phyloP scores from a whole-genome alignment of 2,888 invertebrate genomes.

The Thymelicus lineola region DNA sequence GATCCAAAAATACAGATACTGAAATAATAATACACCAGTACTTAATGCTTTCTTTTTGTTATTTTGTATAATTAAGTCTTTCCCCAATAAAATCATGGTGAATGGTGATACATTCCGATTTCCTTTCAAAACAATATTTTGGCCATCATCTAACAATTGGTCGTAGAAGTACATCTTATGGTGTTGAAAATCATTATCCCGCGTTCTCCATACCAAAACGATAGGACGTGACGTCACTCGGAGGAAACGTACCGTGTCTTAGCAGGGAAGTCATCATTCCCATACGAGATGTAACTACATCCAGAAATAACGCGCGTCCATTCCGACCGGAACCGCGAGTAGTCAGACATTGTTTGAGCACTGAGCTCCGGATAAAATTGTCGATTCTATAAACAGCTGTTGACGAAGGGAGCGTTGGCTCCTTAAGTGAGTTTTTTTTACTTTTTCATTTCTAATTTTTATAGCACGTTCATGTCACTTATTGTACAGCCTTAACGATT shows the following conservation, averaged over 20 bases:
- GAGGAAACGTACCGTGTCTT: conserved; percentile 74
- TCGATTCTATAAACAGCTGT: conserved; percentile 78
- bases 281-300: conserved; percentile 61
- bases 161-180: no score
- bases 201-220: conserved; percentile 32
- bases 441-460: conserved; percentile 46
- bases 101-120: no score
- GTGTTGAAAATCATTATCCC: conserved; percentile 36
- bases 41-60: no score
- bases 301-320: conserved; percentile 65
- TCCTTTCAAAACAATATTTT: no score
- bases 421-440: conserved; percentile 52
- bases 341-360: conserved; percentile 17
- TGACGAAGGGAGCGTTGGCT: conserved; percentile 67
- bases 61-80: no score
- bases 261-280: conserved; percentile 76
- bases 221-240: conserved; percentile 72
- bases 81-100: no score
- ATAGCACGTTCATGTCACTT: conserved; percentile 29
- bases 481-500: conserved; percentile 18
- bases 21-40: no score
- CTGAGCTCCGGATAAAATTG: conserved; percentile 56
- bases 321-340: conserved; percentile 27
- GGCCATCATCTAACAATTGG: no score
- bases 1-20: no score